Evolutionary conservation across 1,140 invertebrate species (phyloP).

Genomic region (Drosophila takahashii): DNA sequence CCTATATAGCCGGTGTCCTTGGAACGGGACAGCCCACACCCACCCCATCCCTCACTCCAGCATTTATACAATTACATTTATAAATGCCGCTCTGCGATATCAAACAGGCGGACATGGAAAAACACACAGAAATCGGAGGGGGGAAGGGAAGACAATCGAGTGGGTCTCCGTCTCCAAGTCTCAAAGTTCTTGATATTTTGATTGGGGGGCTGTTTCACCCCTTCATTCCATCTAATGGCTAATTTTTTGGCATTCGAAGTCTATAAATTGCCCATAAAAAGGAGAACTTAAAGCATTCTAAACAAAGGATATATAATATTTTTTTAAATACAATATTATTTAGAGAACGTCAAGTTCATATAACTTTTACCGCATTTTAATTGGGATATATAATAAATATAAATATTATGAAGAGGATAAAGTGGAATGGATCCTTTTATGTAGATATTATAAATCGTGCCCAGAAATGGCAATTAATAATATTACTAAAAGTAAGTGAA

Average conservation of each 20-base stretch:
- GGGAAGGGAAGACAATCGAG: slow-evolving; percentile 14
- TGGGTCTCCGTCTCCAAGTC: not conserved
- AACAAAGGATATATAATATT: no score
- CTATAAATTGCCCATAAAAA: slow-evolving; percentile 45
- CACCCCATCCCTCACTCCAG: slow-evolving; percentile 11
- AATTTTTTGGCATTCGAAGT: slow-evolving; percentile 27
- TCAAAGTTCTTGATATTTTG: slow-evolving; percentile 21
- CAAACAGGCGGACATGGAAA: slow-evolving; percentile 43
- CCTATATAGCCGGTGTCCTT: slow-evolving; percentile 52
- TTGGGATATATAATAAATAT: no score
- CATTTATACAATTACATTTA: slow-evolving; percentile 73
- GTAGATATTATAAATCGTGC: no score
- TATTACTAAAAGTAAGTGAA: no score
- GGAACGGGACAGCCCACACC: slow-evolving; percentile 10
- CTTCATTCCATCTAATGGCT: not conserved
- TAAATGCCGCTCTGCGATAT: slow-evolving; percentile 65
- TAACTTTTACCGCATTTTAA: no score
- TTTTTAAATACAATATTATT: no score
- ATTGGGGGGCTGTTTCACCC: slow-evolving; percentile 4
- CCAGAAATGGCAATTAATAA: no score
- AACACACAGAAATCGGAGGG: slow-evolving; percentile 6
- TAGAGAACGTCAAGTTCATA: no score
- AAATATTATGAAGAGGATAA: no score
- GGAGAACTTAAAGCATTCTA: not conserved
- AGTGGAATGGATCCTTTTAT: no score